Evolutionary conservation across 2,888 invertebrate genomes (phyloP).

Genomic region (Leptura quadrifasciata): DNA sequence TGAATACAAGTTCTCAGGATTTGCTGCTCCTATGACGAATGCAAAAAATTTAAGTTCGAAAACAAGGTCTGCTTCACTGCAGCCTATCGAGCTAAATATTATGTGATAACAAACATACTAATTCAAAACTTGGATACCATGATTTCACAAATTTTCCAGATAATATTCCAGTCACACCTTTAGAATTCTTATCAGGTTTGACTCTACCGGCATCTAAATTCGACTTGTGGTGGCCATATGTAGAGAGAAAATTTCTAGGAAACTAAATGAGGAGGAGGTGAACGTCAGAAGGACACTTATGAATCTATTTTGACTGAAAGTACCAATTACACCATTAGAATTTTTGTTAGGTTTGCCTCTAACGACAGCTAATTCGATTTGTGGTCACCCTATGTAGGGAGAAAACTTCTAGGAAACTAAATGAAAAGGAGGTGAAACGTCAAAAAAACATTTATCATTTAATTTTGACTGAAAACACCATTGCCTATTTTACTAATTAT

Average conservation of each 20-base stretch:
- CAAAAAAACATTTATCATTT: constrained; percentile 98
- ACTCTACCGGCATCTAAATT: too few species aligned
- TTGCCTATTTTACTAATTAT: constrained; percentile 94
- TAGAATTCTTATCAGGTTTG: constrained; percentile 84
- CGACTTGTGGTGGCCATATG: too few species aligned
- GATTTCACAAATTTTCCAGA: constrained; percentile 80
- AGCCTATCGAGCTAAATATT: constrained; percentile 80
- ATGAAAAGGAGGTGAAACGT: constrained; percentile 89
- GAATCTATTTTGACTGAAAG: too few species aligned
- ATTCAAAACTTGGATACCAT: constrained; percentile 75
- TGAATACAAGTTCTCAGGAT: constrained; percentile 70
- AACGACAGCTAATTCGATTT: constrained; percentile 90
- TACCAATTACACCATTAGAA: too few species aligned
- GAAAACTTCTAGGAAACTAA: constrained; percentile 85
- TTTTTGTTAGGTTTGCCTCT: too few species aligned
- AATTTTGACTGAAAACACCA: constrained; percentile 98
- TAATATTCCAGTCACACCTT: constrained; percentile 80
- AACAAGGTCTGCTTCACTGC: constrained; percentile 70
- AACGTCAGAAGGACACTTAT: too few species aligned
- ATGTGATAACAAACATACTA: constrained; percentile 80
- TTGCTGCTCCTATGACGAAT: constrained; percentile 69
- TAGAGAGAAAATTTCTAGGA: too few species aligned
- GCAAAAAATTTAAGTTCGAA: constrained; percentile 71
- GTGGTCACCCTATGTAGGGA: constrained; percentile 94
- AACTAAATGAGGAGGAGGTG: too few species aligned